Evolutionary conservation across 2,113 vertebrate species (phyloP).

Genomic region (Saccopteryx bilineata): DNA sequence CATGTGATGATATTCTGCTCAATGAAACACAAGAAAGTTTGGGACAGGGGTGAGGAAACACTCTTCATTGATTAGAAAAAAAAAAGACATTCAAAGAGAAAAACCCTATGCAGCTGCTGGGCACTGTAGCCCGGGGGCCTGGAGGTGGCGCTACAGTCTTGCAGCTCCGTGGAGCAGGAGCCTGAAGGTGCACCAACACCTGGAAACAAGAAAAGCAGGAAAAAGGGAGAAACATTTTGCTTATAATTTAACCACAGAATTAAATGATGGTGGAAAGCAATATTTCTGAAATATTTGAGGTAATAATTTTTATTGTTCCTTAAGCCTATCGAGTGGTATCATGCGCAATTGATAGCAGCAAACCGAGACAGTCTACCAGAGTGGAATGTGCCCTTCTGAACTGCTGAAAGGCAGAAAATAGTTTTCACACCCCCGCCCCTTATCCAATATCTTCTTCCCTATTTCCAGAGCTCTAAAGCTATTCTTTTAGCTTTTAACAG

Average conservation of each 20-base stretch:
- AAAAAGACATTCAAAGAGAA: background rate
- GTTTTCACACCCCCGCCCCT: fast-evolving
- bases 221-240: background rate
- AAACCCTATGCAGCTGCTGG: background rate
- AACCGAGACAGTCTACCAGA: background rate
- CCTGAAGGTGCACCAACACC: background rate
- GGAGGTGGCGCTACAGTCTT: fast-evolving
- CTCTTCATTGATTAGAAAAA: background rate
- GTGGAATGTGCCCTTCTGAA: background rate
- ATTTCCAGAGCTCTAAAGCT: background rate
- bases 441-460: no score
- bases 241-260: background rate
- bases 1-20: background rate
- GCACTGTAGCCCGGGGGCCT: background rate
- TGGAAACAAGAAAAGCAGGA: background rate
- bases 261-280: background rate
- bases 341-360: background rate
- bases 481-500: background rate
- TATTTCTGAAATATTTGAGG: background rate
- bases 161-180: background rate
- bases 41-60: background rate
- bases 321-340: background rate
- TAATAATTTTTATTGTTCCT: background rate
- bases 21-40: background rate
- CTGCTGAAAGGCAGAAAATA: background rate